Conservation (phyloP, 2,797 vertebrate species). For the Periparus ater region DNA sequence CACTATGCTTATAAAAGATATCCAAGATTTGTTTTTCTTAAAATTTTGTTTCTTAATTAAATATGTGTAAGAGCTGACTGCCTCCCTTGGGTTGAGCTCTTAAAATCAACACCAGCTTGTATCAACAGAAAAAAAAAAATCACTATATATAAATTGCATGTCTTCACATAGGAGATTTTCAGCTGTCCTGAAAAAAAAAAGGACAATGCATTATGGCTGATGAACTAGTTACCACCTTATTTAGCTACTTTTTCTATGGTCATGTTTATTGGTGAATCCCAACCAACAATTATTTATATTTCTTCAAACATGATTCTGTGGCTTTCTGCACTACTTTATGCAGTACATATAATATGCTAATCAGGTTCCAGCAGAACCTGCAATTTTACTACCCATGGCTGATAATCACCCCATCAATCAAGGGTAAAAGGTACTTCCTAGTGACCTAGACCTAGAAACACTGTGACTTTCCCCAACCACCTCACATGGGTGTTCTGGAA, state of each 20-base stretch:
- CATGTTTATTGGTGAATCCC: not conserved
- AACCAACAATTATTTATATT: not conserved
- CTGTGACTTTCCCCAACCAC: rapidly evolving
- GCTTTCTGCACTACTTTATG: not conserved
- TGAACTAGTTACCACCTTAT: not conserved
- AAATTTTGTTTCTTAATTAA: not conserved
- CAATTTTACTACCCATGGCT: not conserved
- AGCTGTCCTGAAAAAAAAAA: not conserved
- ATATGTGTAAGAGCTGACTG: not conserved
- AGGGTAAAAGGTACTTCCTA: not conserved
- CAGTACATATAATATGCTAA: not conserved
- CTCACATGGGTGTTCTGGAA: not conserved
- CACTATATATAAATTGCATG: not conserved
- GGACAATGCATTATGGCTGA: not conserved
- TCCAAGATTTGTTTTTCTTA: rapidly evolving
- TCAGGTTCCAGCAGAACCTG: not conserved
- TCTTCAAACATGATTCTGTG: not conserved
- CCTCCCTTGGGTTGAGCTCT: not conserved
- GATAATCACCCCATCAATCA: not conserved
- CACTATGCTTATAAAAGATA: not conserved
- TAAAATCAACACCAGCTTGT: not conserved
- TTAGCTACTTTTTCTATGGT: not conserved
- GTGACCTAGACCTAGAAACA: not conserved
- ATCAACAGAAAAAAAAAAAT: not conserved
- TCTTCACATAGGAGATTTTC: not conserved